Evolutionary conservation across 2,113 vertebrate genomes (phyloP).

Genomic region (Naja naja): DNA sequence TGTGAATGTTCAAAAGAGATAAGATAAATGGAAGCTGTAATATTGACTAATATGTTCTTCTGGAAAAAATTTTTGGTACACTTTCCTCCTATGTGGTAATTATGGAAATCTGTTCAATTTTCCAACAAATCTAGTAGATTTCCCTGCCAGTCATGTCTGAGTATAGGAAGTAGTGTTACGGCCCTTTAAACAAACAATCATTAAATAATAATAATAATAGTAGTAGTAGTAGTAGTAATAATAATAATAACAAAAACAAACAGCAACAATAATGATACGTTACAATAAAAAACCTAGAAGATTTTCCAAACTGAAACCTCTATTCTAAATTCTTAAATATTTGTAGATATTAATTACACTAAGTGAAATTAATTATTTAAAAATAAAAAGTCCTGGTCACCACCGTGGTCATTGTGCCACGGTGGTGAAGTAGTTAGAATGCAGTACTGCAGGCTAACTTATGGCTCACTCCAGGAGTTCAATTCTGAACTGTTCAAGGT

Average conservation of each 20-base stretch:
- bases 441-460: too few relatives aligned
- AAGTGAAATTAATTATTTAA: background rate
- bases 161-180: background rate
- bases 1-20: background rate
- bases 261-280: background rate
- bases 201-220: background rate
- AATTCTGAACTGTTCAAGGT: too few relatives aligned
- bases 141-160: too few relatives aligned
- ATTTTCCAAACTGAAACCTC: background rate
- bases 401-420: background rate
- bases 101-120: background rate
- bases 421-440: too few relatives aligned
- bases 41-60: background rate
- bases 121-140: background rate
- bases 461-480: too few relatives aligned
- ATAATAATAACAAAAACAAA: fast-evolving
- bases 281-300: background rate
- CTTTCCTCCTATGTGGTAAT: background rate
- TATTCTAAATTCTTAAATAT: background rate
- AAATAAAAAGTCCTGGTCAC: background rate
- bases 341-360: conserved; percentile 21
- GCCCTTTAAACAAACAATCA: background rate
- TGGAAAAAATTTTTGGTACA: background rate
- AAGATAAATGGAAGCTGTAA: background rate
- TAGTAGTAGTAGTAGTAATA: background rate